Evolutionary conservation across 2,888 invertebrate genomes (phyloP).

Genomic region (Nymphalis c-album): DNA sequence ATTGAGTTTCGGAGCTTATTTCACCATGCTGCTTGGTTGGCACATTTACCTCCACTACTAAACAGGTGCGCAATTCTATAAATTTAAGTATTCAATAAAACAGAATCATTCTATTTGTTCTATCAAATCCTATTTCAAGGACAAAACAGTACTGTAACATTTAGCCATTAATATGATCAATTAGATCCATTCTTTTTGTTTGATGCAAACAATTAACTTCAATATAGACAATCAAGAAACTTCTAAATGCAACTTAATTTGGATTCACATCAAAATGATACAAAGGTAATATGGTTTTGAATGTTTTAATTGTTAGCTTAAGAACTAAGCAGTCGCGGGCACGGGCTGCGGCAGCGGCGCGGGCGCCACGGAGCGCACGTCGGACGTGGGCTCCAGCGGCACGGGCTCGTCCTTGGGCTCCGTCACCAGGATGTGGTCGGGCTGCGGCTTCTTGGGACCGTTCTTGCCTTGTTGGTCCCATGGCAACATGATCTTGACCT

Average conservation of each 20-base stretch:
- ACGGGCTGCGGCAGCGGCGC: conserved; percentile 73
- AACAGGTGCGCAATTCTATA: no score
- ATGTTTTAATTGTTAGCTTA: conserved; percentile 50
- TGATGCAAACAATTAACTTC: no score
- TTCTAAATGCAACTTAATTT: background rate
- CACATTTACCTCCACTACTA: no score
- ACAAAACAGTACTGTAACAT: no score
- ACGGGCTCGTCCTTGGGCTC: conserved; percentile 97
- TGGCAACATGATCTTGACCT: conserved; percentile 99
- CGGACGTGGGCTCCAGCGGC: conserved; percentile 86
- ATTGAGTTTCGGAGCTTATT: no score
- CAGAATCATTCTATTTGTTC: no score
- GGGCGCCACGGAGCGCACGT: conserved; percentile 86
- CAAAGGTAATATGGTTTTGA: conserved; percentile 18
- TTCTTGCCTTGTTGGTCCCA: conserved; percentile 98
- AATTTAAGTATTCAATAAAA: no score
- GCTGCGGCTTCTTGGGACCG: conserved; percentile 98
- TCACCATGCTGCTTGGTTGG: no score
- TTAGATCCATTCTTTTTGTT: no score
- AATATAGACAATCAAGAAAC: background rate
- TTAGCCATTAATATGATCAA: no score
- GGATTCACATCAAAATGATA: background rate
- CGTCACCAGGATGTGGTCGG: conserved; percentile 97
- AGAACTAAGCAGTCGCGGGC: conserved; percentile 62
- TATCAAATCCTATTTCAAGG: no score